Conservation (phyloP, 2,797 vertebrate genomes). For the Sitta carolinensis region DNA sequence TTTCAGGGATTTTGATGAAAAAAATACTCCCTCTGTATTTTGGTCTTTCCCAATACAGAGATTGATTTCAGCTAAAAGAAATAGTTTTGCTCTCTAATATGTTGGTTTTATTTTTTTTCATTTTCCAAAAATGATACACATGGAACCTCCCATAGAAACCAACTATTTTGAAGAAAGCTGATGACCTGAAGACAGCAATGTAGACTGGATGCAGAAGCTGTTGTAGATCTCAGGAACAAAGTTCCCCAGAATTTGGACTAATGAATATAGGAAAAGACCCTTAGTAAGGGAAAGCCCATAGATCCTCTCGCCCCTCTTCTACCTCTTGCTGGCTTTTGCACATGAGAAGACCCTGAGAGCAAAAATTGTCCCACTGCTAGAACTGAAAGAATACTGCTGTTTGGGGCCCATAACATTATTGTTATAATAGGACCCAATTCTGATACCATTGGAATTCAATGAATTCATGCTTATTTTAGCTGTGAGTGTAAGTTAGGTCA, state of each 20-base stretch:
- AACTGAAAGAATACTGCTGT: not conserved
- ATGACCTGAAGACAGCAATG: not conserved
- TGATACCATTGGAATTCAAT: not conserved
- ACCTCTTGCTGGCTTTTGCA: not conserved
- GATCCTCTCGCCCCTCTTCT: not conserved
- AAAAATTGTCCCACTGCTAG: not conserved
- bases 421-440: not conserved
- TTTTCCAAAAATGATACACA: not conserved
- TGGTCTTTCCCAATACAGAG: not conserved
- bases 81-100: not conserved
- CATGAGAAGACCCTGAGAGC: not conserved
- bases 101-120: not conserved
- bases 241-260: not conserved
- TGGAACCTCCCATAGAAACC: not conserved
- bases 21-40: not conserved
- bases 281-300: not conserved
- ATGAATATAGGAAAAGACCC: not conserved
- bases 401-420: not conserved
- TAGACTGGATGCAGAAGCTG: not conserved
- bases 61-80: not conserved
- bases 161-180: not conserved
- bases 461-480: conserved; percentile 20
- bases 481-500: not conserved
- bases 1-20: not conserved
- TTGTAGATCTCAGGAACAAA: not conserved